These are phyloP conservation scores for Drosophila leontia DNA, from an alignment of 1,140 invertebrate genomes.

Conservation along the genomic window DNA sequence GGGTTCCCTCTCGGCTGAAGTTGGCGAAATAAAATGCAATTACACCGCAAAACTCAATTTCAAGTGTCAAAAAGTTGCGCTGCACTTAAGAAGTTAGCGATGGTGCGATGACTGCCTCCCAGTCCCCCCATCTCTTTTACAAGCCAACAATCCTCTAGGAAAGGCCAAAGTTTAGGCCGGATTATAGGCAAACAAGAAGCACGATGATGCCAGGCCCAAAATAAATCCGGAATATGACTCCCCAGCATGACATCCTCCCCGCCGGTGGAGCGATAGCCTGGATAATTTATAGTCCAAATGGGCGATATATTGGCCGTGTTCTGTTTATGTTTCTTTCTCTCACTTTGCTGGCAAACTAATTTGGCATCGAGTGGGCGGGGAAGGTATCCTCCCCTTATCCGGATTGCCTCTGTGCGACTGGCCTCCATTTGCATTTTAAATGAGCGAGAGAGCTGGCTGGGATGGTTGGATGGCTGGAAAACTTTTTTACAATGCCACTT, in stretches of 20 bases:
- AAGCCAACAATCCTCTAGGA: slow-evolving; percentile 1
- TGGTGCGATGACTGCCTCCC: background rate
- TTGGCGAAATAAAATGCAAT: slow-evolving; percentile 78
- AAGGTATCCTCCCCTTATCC: background rate
- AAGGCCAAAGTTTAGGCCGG: slow-evolving; percentile 47
- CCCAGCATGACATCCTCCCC: slow-evolving; percentile 29
- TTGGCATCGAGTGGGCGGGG: slow-evolving; percentile 32
- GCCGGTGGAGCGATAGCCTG: background rate
- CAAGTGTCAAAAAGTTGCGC: slow-evolving; percentile 80
- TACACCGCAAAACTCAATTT: slow-evolving; percentile 82
- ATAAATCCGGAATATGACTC: slow-evolving; percentile 53
- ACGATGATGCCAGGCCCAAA: slow-evolving; percentile 2
- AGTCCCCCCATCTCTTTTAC: background rate
- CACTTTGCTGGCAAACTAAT: slow-evolving; percentile 57
- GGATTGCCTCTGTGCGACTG: slow-evolving; percentile 31
- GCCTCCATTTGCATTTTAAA: slow-evolving; percentile 77
- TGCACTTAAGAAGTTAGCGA: slow-evolving; percentile 80
- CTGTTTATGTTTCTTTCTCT: slow-evolving; percentile 53
- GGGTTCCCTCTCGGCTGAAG: slow-evolving; percentile 23
- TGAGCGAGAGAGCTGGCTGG: slow-evolving; percentile 40
- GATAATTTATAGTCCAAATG: slow-evolving; percentile 65
- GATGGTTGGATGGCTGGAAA: slow-evolving; percentile 25
- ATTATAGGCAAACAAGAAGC: slow-evolving; percentile 48
- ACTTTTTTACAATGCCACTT: slow-evolving; percentile 71
- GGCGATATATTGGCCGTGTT: slow-evolving; percentile 65